Base-by-base conservation (phyloP, 30 jellyfish, hydroid and myxozoan genomes). In the Nemopilema nomurai region DNA sequence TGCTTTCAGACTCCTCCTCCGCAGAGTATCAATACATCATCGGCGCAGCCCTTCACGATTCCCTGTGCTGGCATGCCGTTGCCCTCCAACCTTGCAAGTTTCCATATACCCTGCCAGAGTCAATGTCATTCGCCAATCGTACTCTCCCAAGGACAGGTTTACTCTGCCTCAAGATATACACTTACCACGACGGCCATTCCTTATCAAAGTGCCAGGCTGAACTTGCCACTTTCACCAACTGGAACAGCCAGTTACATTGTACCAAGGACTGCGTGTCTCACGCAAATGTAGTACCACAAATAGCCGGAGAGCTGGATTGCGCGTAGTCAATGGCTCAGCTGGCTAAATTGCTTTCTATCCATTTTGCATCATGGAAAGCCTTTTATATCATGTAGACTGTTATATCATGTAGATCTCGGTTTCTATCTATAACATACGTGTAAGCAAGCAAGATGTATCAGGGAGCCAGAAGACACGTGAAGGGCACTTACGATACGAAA, bases 21-120 rank as follows among this genome's bases (percentile, higher is more conserved):
- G 76, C 76, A 27, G 23, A 51, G 71, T 50, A 29, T 75, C 7
- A 31, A 51, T 21, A 17, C 23, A 49, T 23, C 85, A 53, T 20
- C 85, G 6, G 25, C 50, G 18, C 85, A 62, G 22, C 71, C 85
- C 18, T 75, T 41, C 27, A 25, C 57, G 17, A 0, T 75, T 16
- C n/a, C 85, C 7, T 49, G 85, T 13, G 27, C 51, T 20, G 85
- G 85, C 20, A 50, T 75, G 23, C 74, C 74, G n/a, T 18, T 49
- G 23, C 67, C 19, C 41, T 29, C 85, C 19, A 75, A 50, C 51
- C 18, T 17, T 26, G 27, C 85, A 22, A 51, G n/a, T 30, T 25
- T 75, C 16, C 85, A 21, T 57, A 20, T 49, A 25, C 53, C 74
- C 18, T 51, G 83, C 30, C 28, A 25, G 51, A 75, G 49, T 50